A percentile compares a stretch with the other conserved stretches of the same genome.
Evolutionary conservation across 2,113 vertebrate species (phyloP).

Genomic region (Elgaria multicarinata): DNA sequence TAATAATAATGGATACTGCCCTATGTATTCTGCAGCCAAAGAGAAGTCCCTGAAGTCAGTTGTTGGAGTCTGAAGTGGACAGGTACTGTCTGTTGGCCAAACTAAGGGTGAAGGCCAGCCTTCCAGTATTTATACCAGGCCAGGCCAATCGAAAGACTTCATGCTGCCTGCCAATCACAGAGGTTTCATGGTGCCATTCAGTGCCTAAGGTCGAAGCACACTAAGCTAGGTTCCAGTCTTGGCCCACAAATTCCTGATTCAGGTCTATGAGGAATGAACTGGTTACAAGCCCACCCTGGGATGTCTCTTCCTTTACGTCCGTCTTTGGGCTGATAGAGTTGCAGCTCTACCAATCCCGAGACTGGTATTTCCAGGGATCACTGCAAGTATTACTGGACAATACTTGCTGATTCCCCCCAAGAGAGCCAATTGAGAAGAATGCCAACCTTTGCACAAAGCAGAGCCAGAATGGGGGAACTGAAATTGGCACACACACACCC

Average conservation of each 20-base stretch:
- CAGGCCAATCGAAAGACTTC: background rate
- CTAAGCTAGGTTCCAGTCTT: too few relatives aligned
- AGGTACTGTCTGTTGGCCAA: background rate
- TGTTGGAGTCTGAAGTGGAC: background rate
- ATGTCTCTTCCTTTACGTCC: background rate
- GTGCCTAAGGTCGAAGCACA: background rate
- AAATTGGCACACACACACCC: background rate
- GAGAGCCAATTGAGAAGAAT: too few relatives aligned
- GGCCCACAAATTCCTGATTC: too few relatives aligned
- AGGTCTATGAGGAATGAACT: background rate
- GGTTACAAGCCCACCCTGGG: background rate
- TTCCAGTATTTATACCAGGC: background rate
- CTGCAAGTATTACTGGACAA: background rate
- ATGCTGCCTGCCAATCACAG: background rate
- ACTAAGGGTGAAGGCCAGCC: background rate
- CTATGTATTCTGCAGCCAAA: background rate
- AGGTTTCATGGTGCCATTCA: background rate
- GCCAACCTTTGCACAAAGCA: background rate
- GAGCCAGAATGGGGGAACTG: background rate
- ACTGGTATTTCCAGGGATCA: background rate
- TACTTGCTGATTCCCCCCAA: background rate
- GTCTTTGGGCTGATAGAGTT: too few relatives aligned
- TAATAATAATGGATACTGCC: too few relatives aligned
- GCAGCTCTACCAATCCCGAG: background rate
- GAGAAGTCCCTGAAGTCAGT: background rate